Base-by-base conservation (phyloP, 1,140 invertebrate genomes). In the Bombus ignitus region DNA sequence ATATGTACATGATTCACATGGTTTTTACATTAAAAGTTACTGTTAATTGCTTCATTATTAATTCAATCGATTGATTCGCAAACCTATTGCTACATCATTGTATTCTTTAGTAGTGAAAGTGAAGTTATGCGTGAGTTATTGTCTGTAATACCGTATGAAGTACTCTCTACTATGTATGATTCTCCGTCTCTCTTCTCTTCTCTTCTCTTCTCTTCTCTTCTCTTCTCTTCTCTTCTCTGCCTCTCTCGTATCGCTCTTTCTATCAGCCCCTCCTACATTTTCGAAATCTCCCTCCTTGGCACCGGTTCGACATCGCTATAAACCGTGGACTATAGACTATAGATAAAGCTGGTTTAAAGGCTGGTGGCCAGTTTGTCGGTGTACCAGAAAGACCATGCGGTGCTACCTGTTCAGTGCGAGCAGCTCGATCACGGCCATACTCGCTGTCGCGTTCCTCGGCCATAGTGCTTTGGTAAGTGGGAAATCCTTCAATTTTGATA, bases 361-460 rank as follows among this genome's bases (percentile, higher is more conserved):
- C 75, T 32, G 74, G 18, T 35, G 47, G 62, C 28, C 53, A 47
- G 66, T 85, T 87, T 66, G 70, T 65, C 73, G 70, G 18, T 35
- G 28, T 53, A 74, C 71, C 85, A 91, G 65, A 81, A 68, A 35
- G n/a, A 89, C 39, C 83, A 91, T 91, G 90, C 81, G 77, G 70
- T 75, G 59, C 83, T 81, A 85, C 85, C 66, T 89, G 66, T 88
- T 81, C 37, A 28, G 35, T 74, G 68, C 65, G 35, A 78, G 79
- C 79, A 79, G 15, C 28, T 32, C 44, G 28, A 39, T 90, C 68
- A 74, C 65, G 1, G 76, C 42, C 18, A n/a, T 59, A 53, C 53
- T 81, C 47, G 28, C 57, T 57, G 42, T 90, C 35, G 25, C 57
- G 1, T 32, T 90, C 70, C 22, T 75, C 44, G 68, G 70, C 71